Evolutionary conservation across 1,140 invertebrate genomes (phyloP), one percentile per base, ranked within the genome.

Genomic region (Homarus americanus): DNA sequence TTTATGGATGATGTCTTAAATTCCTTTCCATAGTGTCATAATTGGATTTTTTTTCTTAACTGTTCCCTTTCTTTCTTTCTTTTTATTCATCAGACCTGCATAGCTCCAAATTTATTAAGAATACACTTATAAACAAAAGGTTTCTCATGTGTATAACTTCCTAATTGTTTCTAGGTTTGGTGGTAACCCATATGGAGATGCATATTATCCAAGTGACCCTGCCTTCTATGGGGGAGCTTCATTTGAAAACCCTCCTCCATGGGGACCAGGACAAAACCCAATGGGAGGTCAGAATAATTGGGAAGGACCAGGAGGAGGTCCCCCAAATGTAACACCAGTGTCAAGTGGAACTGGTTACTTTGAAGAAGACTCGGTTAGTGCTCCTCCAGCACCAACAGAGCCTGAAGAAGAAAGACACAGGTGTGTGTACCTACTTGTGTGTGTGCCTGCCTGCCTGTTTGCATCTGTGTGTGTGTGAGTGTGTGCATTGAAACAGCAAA

Each of bases 391-490:
- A 72, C 63, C 78, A 20, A 17, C 86, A 40, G 86, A 88, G 34
- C 86, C 86, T 12, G 86, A 88, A 58, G 86, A 88, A 58, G 86
- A 88, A 24, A 88, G 86, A 66, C 86, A 88, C 78, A 79, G 86
- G 86, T 88, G n/a, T n/a, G n/a, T n/a, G n/a, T n/a, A n/a, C n/a
- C n/a, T n/a, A n/a, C n/a, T n/a, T n/a, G n/a, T n/a, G n/a, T n/a
- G n/a, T n/a, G n/a, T n/a, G n/a, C n/a, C n/a, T n/a, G n/a, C n/a
- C n/a, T n/a, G n/a, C n/a, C n/a, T n/a, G n/a, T n/a, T n/a, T n/a
- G n/a, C n/a, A n/a, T n/a, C n/a, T n/a, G n/a, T n/a, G n/a, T n/a
- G n/a, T n/a, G n/a, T n/a, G n/a, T n/a, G n/a, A n/a, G n/a, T n/a
- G n/a, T n/a, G n/a, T n/a, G n/a, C n/a, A n/a, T n/a, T n/a, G n/a